These are phyloP conservation scores for Serripes groenlandicus DNA, from an alignment of 2,888 invertebrate species.

Conservation along the genomic window DNA sequence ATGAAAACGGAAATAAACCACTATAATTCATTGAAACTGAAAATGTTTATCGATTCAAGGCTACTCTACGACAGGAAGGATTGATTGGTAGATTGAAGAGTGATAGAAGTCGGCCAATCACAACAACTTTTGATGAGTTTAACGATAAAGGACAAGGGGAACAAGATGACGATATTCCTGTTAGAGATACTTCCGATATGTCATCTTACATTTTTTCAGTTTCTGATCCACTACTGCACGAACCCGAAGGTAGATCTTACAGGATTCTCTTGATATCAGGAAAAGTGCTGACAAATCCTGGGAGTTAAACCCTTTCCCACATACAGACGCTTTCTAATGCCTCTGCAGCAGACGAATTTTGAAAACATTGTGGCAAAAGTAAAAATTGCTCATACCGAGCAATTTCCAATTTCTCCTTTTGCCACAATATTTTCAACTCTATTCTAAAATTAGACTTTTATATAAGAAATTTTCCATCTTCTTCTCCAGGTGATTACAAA, in stretches of 20 bases:
- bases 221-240: neutral
- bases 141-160: neutral
- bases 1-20: no score
- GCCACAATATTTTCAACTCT: neutral
- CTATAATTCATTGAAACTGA: no score
- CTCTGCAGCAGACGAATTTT: neutral
- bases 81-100: conserved; percentile 75
- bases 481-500: no score
- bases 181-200: neutral
- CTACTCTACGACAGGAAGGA: conserved; percentile 83
- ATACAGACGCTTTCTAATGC: neutral
- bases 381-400: neutral
- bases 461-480: no score
- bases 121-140: conserved; percentile 38
- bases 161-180: conserved; percentile 5
- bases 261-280: neutral
- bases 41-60: conserved; percentile 63
- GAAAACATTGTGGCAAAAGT: neutral
- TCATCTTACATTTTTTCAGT: neutral
- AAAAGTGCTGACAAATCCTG: no score
- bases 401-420: neutral
- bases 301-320: neutral
- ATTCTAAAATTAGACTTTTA: no score
- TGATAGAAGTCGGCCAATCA: conserved; percentile 75
- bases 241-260: neutral